These are phyloP conservation scores for Albula goreensis DNA, from an alignment of 2,113 vertebrate species.

Conservation along the genomic window DNA sequence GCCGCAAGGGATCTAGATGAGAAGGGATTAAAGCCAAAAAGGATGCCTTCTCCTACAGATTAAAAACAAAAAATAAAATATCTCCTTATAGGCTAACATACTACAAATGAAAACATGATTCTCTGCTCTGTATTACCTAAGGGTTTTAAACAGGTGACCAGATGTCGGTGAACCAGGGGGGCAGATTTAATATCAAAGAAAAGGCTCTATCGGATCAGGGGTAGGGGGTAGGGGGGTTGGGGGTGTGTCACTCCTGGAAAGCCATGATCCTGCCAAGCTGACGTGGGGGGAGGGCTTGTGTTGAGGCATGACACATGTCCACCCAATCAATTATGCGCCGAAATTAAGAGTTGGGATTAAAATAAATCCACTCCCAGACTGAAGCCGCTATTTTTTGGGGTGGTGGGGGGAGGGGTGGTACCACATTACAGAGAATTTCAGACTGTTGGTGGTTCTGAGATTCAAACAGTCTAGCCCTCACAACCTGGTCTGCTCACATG, in stretches of 20 bases:
- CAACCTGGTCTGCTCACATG: neutral
- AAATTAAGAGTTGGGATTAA: neutral
- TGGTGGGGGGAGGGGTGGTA: neutral
- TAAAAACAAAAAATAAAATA: conserved; percentile 7
- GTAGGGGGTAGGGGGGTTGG: neutral
- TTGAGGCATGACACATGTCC: neutral
- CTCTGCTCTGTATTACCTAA: neutral
- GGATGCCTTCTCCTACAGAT: neutral
- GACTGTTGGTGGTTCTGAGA: neutral
- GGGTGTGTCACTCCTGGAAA: neutral
- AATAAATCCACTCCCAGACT: neutral
- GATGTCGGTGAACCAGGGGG: neutral
- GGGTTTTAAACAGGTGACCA: neutral
- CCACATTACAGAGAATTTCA: neutral
- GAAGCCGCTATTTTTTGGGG: neutral
- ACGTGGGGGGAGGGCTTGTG: neutral
- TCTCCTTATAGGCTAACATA: neutral
- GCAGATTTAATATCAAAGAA: neutral
- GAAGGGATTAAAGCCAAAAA: neutral
- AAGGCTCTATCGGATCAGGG: neutral
- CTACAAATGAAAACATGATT: neutral
- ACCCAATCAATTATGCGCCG: neutral
- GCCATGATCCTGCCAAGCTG: neutral
- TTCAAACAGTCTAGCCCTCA: neutral
- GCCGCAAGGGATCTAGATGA: neutral